Conservation (phyloP, 2,888 invertebrate genomes). For the Orchestes rusci region DNA sequence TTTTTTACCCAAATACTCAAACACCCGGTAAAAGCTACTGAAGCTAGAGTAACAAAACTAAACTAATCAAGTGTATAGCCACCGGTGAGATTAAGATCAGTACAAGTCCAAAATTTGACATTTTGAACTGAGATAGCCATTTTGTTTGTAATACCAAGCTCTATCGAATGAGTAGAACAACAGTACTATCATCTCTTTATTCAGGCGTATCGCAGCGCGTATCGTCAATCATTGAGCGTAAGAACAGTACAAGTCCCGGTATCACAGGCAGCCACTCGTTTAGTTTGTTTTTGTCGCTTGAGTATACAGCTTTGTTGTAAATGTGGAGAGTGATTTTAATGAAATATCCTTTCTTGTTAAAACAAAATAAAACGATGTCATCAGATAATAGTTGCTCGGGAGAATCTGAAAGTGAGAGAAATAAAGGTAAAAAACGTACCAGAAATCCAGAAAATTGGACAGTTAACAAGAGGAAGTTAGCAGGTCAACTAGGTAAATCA, state of each 20-base stretch:
- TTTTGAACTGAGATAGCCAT: background rate
- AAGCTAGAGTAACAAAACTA: no score
- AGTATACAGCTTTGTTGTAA: no score
- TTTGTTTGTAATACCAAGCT: background rate
- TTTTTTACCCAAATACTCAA: no score
- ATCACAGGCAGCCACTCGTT: no score
- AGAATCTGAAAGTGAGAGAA: background rate
- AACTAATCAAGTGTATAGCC: no score
- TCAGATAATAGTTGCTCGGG: conserved; percentile 1
- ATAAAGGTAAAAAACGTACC: background rate
- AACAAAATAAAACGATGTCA: background rate
- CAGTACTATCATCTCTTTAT: background rate
- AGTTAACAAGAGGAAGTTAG: conserved; percentile 1
- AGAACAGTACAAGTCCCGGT: no score
- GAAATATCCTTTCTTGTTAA: no score
- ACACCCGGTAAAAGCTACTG: no score
- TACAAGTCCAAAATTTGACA: background rate
- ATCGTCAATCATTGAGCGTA: background rate
- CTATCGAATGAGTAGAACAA: background rate
- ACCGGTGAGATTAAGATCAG: conserved; percentile 19
- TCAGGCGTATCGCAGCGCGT: background rate
- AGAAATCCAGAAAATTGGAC: conserved; percentile 1
- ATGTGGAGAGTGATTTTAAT: no score
- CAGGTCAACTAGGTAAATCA: conserved; percentile 1
- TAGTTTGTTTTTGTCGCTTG: no score